phyloP scores from a whole-genome alignment of 1,140 invertebrate species.

The Neodiprion pinetum region DNA sequence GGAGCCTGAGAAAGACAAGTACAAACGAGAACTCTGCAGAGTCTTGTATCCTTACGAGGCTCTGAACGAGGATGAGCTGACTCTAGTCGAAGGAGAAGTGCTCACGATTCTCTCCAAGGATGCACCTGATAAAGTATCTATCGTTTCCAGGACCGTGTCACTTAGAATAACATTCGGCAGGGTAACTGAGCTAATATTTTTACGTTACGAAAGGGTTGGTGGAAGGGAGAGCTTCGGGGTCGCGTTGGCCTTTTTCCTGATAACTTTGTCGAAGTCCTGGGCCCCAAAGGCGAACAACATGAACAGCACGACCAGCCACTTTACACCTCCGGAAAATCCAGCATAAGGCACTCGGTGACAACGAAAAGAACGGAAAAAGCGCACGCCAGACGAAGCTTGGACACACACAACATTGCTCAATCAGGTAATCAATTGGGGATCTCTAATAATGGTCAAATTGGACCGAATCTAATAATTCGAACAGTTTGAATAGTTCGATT shows the following conservation, averaged over 20 bases:
- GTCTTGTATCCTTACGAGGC: constrained; percentile 91
- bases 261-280: constrained; percentile 87
- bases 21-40: constrained; percentile 75
- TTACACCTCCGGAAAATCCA: constrained; percentile 24
- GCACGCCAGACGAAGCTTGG: constrained; percentile 49
- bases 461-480: no score
- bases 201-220: constrained; percentile 76
- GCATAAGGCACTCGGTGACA: constrained; percentile 36
- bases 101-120: constrained; percentile 88
- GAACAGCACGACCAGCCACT: constrained; percentile 42
- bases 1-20: constrained; percentile 38
- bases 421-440: constrained; percentile 30
- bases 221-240: constrained; percentile 92
- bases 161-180: constrained; percentile 52
- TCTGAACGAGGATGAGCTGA: constrained; percentile 93
- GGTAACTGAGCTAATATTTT: not conserved
- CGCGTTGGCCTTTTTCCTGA: constrained; percentile 94
- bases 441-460: constrained; percentile 1
- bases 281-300: constrained; percentile 38
- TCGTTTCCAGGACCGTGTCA: constrained; percentile 7
- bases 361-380: constrained; percentile 50
- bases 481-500: no score
- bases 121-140: constrained; percentile 77
- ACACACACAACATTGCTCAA: constrained; percentile 33
- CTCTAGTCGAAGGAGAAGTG: constrained; percentile 87